Percentiles rank a stretch among this genome's conserved stretches.
Evolutionary conservation across 2,113 vertebrate genomes (phyloP).

Genomic region (Lynx canadensis): DNA sequence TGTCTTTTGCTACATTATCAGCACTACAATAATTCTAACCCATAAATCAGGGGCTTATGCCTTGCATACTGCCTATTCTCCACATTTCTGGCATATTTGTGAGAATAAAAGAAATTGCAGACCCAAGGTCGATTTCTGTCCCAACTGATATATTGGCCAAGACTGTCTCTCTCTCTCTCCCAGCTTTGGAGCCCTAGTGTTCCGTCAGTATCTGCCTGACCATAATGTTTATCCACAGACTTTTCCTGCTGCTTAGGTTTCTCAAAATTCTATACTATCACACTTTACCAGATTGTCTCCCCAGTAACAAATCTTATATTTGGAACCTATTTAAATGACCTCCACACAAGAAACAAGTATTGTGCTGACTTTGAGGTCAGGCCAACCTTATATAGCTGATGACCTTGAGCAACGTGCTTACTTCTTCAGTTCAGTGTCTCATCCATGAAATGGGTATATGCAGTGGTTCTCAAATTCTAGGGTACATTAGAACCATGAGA

Average conservation of each 20-base stretch:
- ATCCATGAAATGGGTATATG: background rate
- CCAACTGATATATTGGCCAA: background rate
- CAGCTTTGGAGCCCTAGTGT: background rate
- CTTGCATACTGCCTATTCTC: background rate
- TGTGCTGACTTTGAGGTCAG: background rate
- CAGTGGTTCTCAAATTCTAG: background rate
- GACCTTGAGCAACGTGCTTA: background rate
- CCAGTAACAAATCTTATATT: background rate
- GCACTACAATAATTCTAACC: background rate
- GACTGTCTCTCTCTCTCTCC: background rate
- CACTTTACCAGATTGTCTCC: background rate
- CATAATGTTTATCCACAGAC: background rate
- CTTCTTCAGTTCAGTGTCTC: background rate
- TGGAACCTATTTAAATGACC: background rate
- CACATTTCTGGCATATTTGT: background rate
- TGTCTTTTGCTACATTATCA: constrained; percentile 27
- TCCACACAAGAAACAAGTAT: background rate
- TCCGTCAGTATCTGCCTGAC: background rate
- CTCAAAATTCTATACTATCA: background rate
- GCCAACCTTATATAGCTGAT: background rate
- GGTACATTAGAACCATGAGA: background rate
- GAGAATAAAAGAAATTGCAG: background rate
- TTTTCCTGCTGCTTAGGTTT: background rate
- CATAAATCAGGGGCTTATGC: background rate
- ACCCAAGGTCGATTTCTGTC: background rate